Conservation (phyloP, 1,140 invertebrate species). For the Aphelenchoides besseyi region DNA sequence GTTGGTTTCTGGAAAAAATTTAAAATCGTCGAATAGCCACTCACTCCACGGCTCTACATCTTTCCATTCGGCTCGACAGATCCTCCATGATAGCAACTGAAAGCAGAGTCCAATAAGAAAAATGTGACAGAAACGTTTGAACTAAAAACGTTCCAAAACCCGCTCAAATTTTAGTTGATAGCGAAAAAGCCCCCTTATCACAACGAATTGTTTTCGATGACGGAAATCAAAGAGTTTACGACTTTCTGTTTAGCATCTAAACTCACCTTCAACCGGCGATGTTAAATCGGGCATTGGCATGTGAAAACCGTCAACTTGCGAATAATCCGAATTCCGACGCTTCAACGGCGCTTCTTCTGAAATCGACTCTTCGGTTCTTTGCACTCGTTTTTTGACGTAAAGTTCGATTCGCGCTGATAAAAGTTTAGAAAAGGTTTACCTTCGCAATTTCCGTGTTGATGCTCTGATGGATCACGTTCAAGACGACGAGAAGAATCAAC, state of each 20-base stretch:
- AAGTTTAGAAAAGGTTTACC: background rate
- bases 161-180: background rate
- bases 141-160: background rate
- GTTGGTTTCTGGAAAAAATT: background rate
- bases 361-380: background rate
- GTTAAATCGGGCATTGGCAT: background rate
- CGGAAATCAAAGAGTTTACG: background rate
- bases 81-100: slow-evolving; percentile 13
- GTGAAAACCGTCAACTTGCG: background rate
- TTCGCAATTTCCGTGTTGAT: background rate
- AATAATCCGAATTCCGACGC: background rate
- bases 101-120: background rate
- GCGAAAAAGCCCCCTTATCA: background rate
- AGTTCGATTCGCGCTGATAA: background rate
- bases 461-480: slow-evolving; percentile 18
- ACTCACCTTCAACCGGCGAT: background rate
- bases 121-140: background rate
- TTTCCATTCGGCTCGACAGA: background rate
- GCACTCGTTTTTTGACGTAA: background rate
- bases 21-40: background rate
- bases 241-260: background rate
- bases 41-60: background rate
- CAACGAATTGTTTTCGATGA: background rate
- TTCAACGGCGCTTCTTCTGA: background rate
- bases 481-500: slow-evolving; percentile 24